Percentiles rank a stretch among this genome's conserved stretches.
Conservation (phyloP, 92 coral and sea anemone genomes). For the Parazoanthus darwini region DNA sequence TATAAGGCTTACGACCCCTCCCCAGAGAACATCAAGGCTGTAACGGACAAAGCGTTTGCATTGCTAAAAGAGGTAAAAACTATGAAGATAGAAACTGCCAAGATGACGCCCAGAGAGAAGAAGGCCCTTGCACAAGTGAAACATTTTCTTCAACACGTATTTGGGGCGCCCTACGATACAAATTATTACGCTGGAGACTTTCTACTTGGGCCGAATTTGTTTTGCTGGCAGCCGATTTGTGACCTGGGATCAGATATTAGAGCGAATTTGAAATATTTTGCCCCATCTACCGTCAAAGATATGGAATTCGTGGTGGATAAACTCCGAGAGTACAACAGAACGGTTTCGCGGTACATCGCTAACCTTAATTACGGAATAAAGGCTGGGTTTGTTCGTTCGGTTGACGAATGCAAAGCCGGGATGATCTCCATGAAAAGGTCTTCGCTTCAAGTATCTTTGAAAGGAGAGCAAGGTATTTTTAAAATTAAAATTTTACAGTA, state of each 20-base stretch:
- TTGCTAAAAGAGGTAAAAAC: conserved; percentile 52
- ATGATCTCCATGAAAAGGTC: conserved; percentile 52
- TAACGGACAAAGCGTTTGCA: conserved; percentile 62
- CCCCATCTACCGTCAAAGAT: conserved; percentile 56
- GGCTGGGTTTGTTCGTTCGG: conserved; percentile 90
- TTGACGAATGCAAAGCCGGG: conserved; percentile 85
- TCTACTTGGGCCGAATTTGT: conserved; percentile 81
- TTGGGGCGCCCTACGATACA: conserved; percentile 73
- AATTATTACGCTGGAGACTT: conserved; percentile 84
- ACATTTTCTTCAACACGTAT: conserved; percentile 68
- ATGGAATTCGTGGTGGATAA: conserved; percentile 48
- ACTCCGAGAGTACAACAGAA: conserved; percentile 44
- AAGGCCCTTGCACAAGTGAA: conserved; percentile 71
- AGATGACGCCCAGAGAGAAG: conserved; percentile 74
- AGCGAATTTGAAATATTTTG: conserved; percentile 42
- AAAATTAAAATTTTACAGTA: too few species aligned
- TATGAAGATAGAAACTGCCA: conserved; percentile 22
- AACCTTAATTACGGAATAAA: conserved; percentile 73
- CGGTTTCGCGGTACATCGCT: conserved; percentile 59
- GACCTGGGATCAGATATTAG: conserved; percentile 32
- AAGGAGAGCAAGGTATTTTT: conserved; percentile 67
- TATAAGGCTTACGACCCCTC: conserved; percentile 63
- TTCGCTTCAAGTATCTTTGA: conserved; percentile 45
- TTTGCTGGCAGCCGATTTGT: conserved; percentile 85
- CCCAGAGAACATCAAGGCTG: conserved; percentile 54